Evolutionary conservation across 2,888 invertebrate genomes (phyloP).

Genomic region (Caenorhabditis sp.): DNA sequence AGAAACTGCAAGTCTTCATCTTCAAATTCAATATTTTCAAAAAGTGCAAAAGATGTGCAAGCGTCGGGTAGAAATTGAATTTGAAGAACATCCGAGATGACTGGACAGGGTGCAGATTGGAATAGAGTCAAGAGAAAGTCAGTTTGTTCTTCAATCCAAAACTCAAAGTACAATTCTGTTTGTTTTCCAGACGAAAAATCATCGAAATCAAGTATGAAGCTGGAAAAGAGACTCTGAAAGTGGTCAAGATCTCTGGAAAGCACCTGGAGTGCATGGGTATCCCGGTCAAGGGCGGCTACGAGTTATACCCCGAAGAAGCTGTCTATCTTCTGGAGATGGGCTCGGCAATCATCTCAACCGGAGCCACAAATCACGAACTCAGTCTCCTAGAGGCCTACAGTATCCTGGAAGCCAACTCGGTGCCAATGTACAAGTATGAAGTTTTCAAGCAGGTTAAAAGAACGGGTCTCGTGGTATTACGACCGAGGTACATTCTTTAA

Average conservation of each 20-base stretch:
- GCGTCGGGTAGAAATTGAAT: background rate
- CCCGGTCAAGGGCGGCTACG: conserved; percentile 61
- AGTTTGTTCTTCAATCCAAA: conserved; percentile 1
- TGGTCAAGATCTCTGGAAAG: conserved; percentile 58
- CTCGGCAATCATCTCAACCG: conserved; percentile 45
- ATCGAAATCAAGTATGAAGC: conserved; percentile 54
- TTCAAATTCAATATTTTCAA: background rate
- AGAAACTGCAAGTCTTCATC: background rate
- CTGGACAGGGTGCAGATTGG: conserved; percentile 16
- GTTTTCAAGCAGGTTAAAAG: conserved; percentile 61
- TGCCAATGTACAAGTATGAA: conserved; percentile 57
- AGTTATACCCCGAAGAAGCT: conserved; percentile 74
- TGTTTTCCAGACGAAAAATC: conserved; percentile 49
- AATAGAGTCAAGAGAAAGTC: conserved; percentile 43
- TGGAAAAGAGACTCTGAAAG: conserved; percentile 38
- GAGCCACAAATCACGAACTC: conserved; percentile 29
- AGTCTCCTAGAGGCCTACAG: conserved; percentile 52
- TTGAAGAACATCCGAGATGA: background rate
- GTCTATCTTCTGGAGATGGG: conserved; percentile 71
- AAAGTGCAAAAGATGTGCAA: conserved; percentile 14
- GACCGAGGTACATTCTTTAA: conserved; percentile 60
- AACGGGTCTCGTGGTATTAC: conserved; percentile 65
- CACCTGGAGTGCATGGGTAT: conserved; percentile 73
- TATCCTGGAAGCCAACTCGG: conserved; percentile 42
- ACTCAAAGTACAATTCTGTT: too few species aligned